phyloP scores from a whole-genome alignment of 2,888 invertebrate genomes.

The Lasioglossum leucozonium region DNA sequence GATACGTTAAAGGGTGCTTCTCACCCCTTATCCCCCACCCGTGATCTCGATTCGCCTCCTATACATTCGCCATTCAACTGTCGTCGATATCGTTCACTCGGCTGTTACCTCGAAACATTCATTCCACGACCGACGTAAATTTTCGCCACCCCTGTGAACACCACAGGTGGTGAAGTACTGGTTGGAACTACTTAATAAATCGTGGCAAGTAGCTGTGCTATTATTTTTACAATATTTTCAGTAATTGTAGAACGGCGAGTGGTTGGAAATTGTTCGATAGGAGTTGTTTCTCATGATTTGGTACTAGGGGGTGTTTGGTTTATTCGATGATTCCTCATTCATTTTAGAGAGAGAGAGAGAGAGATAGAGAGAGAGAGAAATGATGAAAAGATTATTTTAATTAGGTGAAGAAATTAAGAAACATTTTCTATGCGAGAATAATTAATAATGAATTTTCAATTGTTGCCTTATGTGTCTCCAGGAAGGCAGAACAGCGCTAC shows the following conservation, averaged over 20 bases:
- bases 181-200: neutral
- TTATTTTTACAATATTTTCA: neutral
- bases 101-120: neutral
- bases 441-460: neutral
- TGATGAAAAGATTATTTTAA: neutral
- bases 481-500: slow-evolving; percentile 89
- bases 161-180: neutral
- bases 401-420: neutral
- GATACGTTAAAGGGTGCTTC: slow-evolving; percentile 29
- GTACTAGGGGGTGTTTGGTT: neutral
- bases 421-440: neutral
- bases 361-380: no score
- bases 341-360: neutral
- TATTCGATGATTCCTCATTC: neutral
- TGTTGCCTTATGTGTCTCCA: slow-evolving; percentile 74
- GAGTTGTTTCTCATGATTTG: no score
- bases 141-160: neutral
- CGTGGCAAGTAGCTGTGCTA: neutral
- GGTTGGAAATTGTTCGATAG: neutral
- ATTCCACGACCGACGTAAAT: neutral
- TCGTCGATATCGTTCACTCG: slow-evolving; percentile 31
- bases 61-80: slow-evolving; percentile 39
- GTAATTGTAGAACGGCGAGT: no score
- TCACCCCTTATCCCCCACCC: slow-evolving; percentile 32
- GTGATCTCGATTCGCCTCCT: slow-evolving; percentile 34